Evolutionary conservation across 2,888 invertebrate species (phyloP).

Genomic region (Entomobrya proxima): DNA sequence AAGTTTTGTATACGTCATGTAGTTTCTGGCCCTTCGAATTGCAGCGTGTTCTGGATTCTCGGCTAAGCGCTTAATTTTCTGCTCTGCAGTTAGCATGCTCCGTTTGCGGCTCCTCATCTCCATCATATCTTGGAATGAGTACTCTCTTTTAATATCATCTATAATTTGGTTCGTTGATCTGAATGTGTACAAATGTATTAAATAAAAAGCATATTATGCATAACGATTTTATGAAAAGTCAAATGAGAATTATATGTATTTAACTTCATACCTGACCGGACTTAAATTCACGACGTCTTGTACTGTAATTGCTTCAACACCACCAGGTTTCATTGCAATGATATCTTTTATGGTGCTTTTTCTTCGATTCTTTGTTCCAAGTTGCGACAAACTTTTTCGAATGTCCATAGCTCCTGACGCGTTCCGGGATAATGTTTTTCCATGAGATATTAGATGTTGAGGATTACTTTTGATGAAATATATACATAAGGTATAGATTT

Average conservation of each 20-base stretch:
- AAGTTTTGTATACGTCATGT: conserved; percentile 62
- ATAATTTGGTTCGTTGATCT: conserved; percentile 28
- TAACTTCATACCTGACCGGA: conserved; percentile 17
- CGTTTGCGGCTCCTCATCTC: background rate
- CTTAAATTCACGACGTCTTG: conserved; percentile 35
- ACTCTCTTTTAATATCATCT: conserved; percentile 37
- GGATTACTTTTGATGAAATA: no score
- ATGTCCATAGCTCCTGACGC: background rate
- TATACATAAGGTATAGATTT: no score
- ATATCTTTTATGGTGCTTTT: background rate
- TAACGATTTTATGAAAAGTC: background rate
- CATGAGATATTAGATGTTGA: background rate
- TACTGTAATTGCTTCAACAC: background rate
- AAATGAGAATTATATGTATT: background rate
- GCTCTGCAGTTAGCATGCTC: conserved; percentile 43
- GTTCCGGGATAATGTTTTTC: background rate
- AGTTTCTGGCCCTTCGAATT: conserved; percentile 56
- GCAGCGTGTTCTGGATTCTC: conserved; percentile 63
- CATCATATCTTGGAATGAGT: conserved; percentile 47
- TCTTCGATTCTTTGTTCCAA: background rate
- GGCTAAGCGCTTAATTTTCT: conserved; percentile 56
- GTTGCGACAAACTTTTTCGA: conserved; percentile 17
- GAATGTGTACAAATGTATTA: background rate
- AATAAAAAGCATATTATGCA: background rate
- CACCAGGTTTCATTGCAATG: background rate